phyloP scores from a whole-genome alignment of 2,888 invertebrate species.

The Hydraecia micacea region DNA sequence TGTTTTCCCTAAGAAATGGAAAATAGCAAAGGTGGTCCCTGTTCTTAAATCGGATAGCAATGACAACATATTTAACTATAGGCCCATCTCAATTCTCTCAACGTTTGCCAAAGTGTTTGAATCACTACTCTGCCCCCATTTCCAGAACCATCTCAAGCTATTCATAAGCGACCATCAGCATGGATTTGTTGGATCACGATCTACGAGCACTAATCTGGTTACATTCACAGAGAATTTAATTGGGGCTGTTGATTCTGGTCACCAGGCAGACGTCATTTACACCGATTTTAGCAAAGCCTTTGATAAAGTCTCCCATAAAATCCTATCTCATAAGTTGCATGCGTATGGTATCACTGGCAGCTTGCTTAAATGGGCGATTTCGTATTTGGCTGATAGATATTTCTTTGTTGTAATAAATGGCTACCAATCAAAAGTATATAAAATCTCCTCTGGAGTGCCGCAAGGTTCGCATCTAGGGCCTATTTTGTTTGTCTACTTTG shows the following conservation, averaged over 20 bases:
- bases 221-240: neutral
- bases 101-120: neutral
- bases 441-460: neutral
- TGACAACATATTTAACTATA: too few relatives aligned
- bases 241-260: neutral
- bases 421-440: neutral
- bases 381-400: too few relatives aligned
- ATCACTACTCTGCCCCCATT: neutral
- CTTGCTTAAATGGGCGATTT: neutral
- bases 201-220: neutral
- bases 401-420: neutral
- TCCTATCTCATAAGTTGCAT: neutral
- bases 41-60: too few relatives aligned
- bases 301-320: neutral
- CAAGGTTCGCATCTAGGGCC: neutral
- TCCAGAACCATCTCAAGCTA: neutral
- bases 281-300: neutral
- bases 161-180: neutral
- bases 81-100: neutral
- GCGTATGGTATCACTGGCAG: neutral
- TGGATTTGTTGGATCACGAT: neutral
- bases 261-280: neutral
- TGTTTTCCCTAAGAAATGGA: neutral
- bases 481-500: neutral
- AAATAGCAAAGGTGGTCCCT: neutral